A percentile compares a stretch with the other conserved stretches of the same genome.
These are phyloP conservation scores for Rhopilema esculentum DNA, from an alignment of 30 jellyfish, hydroid and myxozoan species.

Conservation along the genomic window DNA sequence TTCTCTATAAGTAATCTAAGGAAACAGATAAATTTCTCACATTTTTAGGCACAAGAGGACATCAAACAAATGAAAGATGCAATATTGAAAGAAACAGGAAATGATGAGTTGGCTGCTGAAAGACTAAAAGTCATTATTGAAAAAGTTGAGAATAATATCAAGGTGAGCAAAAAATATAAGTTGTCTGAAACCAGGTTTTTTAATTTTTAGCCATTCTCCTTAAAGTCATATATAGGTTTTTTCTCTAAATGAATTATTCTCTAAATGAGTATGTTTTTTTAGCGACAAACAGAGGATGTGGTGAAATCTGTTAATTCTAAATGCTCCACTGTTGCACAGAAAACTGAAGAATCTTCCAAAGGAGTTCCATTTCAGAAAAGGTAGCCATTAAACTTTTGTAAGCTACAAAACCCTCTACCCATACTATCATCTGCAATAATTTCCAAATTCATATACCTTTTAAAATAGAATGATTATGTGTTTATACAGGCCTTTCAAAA, in stretches of 20 bases:
- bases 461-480: too few species aligned
- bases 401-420: too few species aligned
- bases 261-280: not conserved
- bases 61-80: conserved; percentile 70
- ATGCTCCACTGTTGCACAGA: conserved; percentile 27
- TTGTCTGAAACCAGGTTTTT: too few species aligned
- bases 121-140: conserved; percentile 60
- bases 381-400: not conserved
- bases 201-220: too few species aligned
- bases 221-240: too few species aligned
- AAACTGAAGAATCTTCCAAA: not conserved
- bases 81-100: conserved; percentile 48
- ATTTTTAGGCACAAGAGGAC: conserved; percentile 72
- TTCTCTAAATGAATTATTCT: not conserved
- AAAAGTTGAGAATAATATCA: conserved; percentile 58
- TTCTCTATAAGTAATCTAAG: too few species aligned
- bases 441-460: too few species aligned
- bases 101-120: conserved; percentile 36
- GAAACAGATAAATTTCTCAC: too few species aligned
- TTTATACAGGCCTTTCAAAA: too few species aligned
- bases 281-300: conserved; percentile 71
- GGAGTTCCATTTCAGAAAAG: conserved; percentile 13
- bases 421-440: too few species aligned
- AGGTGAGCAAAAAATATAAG: conserved; percentile 27
- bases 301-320: conserved; percentile 61